phyloP scores from a whole-genome alignment of 1,140 invertebrate species.

The Agrypnia vestita region DNA sequence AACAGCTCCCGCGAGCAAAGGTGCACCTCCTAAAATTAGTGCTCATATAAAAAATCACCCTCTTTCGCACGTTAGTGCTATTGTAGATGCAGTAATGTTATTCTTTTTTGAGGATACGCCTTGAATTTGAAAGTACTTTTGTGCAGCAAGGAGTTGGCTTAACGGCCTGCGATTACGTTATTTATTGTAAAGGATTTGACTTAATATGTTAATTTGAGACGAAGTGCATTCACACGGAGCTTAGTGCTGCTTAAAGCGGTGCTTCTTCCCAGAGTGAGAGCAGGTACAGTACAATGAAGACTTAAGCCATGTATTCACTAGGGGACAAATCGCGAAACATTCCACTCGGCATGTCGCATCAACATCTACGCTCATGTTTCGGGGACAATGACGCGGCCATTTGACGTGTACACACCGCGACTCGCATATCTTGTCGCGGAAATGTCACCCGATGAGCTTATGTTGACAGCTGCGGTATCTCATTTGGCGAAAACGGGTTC shows the following conservation, averaged over 20 bases:
- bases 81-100: too few relatives aligned
- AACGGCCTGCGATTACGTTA: conserved; percentile 51
- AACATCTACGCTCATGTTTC: too few relatives aligned
- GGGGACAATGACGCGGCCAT: too few relatives aligned
- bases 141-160: neutral
- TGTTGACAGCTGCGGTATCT: too few relatives aligned
- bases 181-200: conserved; percentile 53
- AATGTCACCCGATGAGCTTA: too few relatives aligned
- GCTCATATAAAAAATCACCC: neutral
- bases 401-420: too few relatives aligned
- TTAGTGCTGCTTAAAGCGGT: conserved; percentile 1
- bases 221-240: conserved; percentile 46
- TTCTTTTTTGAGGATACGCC: neutral
- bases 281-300: conserved; percentile 19
- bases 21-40: neutral
- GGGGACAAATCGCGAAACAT: too few relatives aligned
- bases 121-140: neutral
- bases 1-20: neutral
- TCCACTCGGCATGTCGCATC: too few relatives aligned
- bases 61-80: neutral
- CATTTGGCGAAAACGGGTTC: too few relatives aligned
- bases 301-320: too few relatives aligned
- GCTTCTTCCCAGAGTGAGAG: neutral
- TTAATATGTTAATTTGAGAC: conserved; percentile 51
- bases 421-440: too few relatives aligned